Base-by-base conservation (phyloP, 2,113 vertebrate genomes). In the Chrysemys picta region DNA sequence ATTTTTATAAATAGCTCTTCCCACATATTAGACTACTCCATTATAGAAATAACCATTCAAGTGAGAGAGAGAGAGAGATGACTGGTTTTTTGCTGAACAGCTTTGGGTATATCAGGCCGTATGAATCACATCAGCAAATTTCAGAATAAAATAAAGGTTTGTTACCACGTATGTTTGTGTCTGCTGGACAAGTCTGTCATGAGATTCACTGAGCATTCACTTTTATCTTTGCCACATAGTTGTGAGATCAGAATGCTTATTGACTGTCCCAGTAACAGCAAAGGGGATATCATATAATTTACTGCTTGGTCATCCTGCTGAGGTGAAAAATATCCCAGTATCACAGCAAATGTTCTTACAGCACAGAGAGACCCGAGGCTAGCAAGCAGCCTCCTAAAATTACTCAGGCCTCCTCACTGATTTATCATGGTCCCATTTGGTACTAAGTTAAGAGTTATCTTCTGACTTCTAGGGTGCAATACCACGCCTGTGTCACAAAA, bases 61-160 rank as follows among this genome's bases (percentile, higher is more conserved):
- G 80, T 93, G 75, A 25, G 59, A 38, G 38, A 69, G 84, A 11
- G 13, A 91, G 83, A 93, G 82, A 92, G 89, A 85, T 0, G 21
- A 87, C 93, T 89, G 87, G 79, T 91, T 93, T 98, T 80, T 94
- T 90, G 95, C 93, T 49, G 92, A 97, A 90, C 97, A 98, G 97
- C 96, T 93, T 96, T 95, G 91, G 93, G 59, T 88, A 57, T 94
- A 93, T 93, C 91, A 76, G 92, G 89, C 89, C 2, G 0, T 88
- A 97, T 98, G 97, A 97, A 97, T 97, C 96, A 98, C 82, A 80
- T 22, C 95, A 96, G 95, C 85, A 96, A 95, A 97, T 98, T 97
- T 96, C 72, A 59, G 95, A 91, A 95, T 93, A 96, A 95, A 96
- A 97, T 93, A 95, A 97, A 96, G 94, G 96, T 98, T 96, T 93